These are phyloP conservation scores for Ips nitidus DNA, from an alignment of 1,140 invertebrate genomes.

Conservation along the genomic window DNA sequence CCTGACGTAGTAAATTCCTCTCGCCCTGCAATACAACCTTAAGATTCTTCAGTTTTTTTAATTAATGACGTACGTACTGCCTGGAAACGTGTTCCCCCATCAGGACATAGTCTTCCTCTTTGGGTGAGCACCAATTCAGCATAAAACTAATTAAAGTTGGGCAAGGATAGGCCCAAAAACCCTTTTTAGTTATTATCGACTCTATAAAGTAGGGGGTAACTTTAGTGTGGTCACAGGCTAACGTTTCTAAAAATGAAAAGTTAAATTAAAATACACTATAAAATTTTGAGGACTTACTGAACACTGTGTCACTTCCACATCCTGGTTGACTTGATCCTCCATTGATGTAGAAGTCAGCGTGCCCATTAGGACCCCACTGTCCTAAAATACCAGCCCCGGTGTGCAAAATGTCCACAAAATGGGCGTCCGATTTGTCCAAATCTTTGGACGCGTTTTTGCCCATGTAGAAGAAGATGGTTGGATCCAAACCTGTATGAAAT, in stretches of 20 bases:
- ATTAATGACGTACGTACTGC: constrained; percentile 18
- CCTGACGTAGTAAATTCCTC: constrained; percentile 81
- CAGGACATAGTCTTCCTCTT: constrained; percentile 73
- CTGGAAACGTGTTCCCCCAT: constrained; percentile 76
- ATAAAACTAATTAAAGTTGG: constrained; percentile 77
- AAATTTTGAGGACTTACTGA: constrained; percentile 63
- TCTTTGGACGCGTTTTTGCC: constrained; percentile 77
- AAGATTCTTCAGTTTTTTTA: constrained; percentile 11
- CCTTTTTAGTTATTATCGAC: constrained; percentile 73
- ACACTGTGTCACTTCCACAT: constrained; percentile 75
- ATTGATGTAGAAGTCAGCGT: constrained; percentile 89
- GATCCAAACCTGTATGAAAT: constrained; percentile 67
- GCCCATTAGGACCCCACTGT: constrained; percentile 83
- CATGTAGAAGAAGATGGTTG: constrained; percentile 81
- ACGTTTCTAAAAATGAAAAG: constrained; percentile 63
- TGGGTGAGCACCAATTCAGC: constrained; percentile 77
- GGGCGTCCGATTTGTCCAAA: constrained; percentile 79
- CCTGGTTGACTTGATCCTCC: constrained; percentile 86
- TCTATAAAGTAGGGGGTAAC: constrained; percentile 86
- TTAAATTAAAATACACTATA: constrained; percentile 11
- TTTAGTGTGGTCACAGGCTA: constrained; percentile 85
- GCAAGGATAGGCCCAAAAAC: constrained; percentile 82
- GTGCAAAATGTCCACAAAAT: constrained; percentile 87
- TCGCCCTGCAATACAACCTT: constrained; percentile 60
- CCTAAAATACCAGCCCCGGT: constrained; percentile 83